Evolutionary conservation across 1,140 invertebrate genomes (phyloP).

Genomic region (Trichoplusia ni): DNA sequence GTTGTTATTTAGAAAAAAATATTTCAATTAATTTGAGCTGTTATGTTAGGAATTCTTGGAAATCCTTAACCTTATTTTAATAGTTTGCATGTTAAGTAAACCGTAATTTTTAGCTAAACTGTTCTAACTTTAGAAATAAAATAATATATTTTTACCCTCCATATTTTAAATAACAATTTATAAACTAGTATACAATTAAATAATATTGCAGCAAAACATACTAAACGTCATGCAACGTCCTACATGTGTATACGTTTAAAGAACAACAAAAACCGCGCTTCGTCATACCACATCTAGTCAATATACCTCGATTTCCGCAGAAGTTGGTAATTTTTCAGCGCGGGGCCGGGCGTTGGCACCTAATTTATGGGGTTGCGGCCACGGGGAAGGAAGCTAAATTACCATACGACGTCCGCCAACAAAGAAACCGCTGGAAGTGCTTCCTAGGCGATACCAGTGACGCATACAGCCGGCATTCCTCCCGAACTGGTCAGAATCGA

Average conservation of each 20-base stretch:
- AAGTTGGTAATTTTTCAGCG: slow-evolving; percentile 68
- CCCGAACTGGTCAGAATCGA: neutral
- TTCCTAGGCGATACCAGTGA: slow-evolving; percentile 53
- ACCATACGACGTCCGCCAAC: slow-evolving; percentile 68
- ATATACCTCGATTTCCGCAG: slow-evolving; percentile 44
- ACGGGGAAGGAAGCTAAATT: slow-evolving; percentile 67
- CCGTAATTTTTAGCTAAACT: too few relatives aligned
- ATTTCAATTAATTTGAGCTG: too few relatives aligned
- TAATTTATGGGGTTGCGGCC: slow-evolving; percentile 61
- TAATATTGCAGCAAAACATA: too few relatives aligned
- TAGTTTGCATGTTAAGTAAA: too few relatives aligned
- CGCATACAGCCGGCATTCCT: slow-evolving; percentile 17
- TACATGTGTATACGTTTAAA: neutral
- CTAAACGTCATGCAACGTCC: too few relatives aligned
- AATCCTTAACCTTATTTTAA: too few relatives aligned
- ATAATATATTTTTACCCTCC: too few relatives aligned
- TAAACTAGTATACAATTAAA: too few relatives aligned
- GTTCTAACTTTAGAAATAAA: too few relatives aligned
- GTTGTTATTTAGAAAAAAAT: too few relatives aligned
- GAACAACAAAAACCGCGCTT: neutral
- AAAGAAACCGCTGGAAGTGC: slow-evolving; percentile 54
- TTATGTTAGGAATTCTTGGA: too few relatives aligned
- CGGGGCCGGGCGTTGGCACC: slow-evolving; percentile 49
- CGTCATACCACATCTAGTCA: slow-evolving; percentile 30
- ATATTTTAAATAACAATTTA: too few relatives aligned